Base-by-base conservation (phyloP, 1,140 invertebrate genomes). In the Caenorhabditis remanei region DNA sequence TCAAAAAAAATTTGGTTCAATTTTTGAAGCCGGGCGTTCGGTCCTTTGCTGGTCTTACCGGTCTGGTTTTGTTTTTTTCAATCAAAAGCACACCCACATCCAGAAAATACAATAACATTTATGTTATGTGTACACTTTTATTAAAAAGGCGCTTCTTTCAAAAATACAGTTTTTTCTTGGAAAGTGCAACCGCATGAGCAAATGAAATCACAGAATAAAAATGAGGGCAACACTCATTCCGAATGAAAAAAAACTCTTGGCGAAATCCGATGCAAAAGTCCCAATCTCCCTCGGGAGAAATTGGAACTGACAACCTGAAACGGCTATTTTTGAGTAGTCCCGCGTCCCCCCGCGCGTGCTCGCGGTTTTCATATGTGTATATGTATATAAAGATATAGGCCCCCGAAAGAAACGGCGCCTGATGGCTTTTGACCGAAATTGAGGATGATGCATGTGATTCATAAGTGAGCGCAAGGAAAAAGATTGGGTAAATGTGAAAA, bases 301-400 rank as follows among this genome's bases (percentile, higher is more conserved):
- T 79, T 79, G 71, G 71, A 79, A 79, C 71, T 79, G 71, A 79
- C 71, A 79, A 79, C 71, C 71, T 79, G 71, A 79, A 79, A 43
- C 71, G 71, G 71, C 71, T 79, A 53, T 79, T 79, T 46, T 79
- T 79, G 71, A 79, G 71, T 79, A 79, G 40, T 71, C 65, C 65
- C 32, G 32, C 40, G 65, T 71, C 46, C 46, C 61, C 21, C 21
- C 61, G 19, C 8, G 19, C 16, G 56, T n/a, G 50, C 50, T 13
- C 50, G 50, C 50, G 50, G 19, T 53, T 53, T 53, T 53, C 16
- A 16, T 79, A 50, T 46, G 19, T 71, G 16, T 79, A 32, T 50
- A 19, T 50, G 21, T 79, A 50, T 63, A 50, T 19, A 79, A 24
- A 50, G 6, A 21, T 50, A 32, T 32, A 48, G 46, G 53, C 9